A percentile compares a stretch with the other conserved stretches of the same genome.
Conservation (phyloP, 2,113 vertebrate species). For the Rhinopomastus cyanomelas region DNA sequence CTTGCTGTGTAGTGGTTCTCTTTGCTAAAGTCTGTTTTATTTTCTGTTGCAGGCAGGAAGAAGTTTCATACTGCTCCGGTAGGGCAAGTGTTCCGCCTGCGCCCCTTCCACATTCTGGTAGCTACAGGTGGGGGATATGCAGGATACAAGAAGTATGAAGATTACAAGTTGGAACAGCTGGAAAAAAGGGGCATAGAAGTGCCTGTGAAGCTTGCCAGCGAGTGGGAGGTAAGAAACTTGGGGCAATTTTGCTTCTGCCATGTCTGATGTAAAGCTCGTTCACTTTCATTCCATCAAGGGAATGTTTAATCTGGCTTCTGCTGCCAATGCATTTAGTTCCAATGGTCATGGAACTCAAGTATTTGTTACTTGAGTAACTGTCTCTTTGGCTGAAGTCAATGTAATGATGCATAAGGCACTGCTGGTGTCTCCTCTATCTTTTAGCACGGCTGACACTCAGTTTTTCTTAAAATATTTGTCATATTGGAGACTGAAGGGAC, state of each 20-base stretch:
- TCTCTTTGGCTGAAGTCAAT: neutral
- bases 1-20: neutral
- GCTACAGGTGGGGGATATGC: constrained; percentile 79
- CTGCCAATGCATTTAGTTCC: neutral
- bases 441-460: neutral
- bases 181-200: constrained; percentile 78
- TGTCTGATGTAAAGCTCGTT: neutral
- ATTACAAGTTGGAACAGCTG: constrained; percentile 74
- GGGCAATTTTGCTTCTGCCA: neutral
- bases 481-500: neutral
- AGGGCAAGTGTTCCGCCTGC: constrained; percentile 69
- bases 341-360: neutral
- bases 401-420: neutral
- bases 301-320: neutral
- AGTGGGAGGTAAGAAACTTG: constrained; percentile 80
- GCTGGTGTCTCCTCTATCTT: neutral
- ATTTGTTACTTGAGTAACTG: neutral
- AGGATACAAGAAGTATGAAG: constrained; percentile 83
- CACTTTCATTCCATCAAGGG: neutral
- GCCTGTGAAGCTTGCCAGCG: constrained; percentile 77
- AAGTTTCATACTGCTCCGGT: constrained; percentile 72
- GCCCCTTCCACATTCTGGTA: constrained; percentile 80
- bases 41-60: constrained; percentile 70
- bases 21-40: neutral
- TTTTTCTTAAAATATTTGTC: neutral